phyloP scores from a whole-genome alignment of 2,113 vertebrate genomes.

The Chlorocebus sabaeus region DNA sequence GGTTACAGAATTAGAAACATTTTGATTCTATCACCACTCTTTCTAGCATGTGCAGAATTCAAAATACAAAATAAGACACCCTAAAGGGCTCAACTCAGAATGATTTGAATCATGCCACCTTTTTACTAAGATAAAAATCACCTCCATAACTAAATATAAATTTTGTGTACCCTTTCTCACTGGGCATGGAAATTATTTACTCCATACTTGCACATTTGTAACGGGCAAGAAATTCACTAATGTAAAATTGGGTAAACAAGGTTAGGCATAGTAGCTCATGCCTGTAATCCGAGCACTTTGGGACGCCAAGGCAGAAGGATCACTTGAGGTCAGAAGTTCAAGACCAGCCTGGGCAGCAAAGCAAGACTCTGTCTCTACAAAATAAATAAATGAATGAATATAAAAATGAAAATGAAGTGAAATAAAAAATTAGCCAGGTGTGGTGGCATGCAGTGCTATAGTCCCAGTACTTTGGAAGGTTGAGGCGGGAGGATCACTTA shows the following conservation, averaged over 20 bases:
- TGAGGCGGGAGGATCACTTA: too few relatives aligned
- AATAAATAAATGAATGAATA: too few relatives aligned
- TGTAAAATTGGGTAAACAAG: background rate
- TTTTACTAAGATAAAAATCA: background rate
- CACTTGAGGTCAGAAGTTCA: too few relatives aligned
- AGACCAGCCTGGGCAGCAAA: too few relatives aligned
- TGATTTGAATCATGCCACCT: background rate
- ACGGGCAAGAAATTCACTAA: background rate
- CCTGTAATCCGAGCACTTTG: too few relatives aligned
- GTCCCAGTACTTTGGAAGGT: too few relatives aligned
- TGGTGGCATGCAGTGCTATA: too few relatives aligned
- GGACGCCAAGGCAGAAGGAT: too few relatives aligned
- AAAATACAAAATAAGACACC: background rate
- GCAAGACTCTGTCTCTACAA: too few relatives aligned
- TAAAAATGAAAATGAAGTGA: too few relatives aligned
- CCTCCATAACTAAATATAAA: background rate
- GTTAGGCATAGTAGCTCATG: too few relatives aligned
- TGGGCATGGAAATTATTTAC: background rate
- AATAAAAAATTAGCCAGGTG: too few relatives aligned
- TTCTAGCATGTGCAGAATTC: background rate
- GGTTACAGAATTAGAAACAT: constrained; percentile 1
- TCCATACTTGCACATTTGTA: background rate
- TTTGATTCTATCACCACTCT: background rate
- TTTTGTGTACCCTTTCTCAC: background rate
- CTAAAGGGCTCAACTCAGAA: background rate